Conservation (phyloP, 2,797 vertebrate genomes). For the Eurystomus glaucurus region DNA sequence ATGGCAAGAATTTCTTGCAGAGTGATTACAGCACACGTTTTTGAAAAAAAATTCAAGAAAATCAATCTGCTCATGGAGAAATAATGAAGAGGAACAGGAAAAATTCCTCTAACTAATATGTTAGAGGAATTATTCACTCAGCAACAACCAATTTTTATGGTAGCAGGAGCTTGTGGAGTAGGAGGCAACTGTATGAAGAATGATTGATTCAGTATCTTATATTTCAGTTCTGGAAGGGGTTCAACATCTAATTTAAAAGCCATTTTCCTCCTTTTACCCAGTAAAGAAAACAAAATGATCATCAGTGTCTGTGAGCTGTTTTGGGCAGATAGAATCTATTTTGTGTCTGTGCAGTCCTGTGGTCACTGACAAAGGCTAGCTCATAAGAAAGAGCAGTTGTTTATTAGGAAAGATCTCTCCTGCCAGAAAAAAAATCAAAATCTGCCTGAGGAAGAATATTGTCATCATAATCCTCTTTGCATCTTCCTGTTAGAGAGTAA, state of each 20-base stretch:
- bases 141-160: slow-evolving; percentile 47
- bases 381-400: neutral
- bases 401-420: neutral
- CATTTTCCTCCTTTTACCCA: slow-evolving; percentile 28
- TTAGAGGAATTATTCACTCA: slow-evolving; percentile 20
- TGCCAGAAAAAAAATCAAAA: neutral
- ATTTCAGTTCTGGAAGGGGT: slow-evolving; percentile 56
- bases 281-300: slow-evolving; percentile 37
- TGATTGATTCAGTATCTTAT: slow-evolving; percentile 58
- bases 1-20: neutral
- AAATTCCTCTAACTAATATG: slow-evolving; percentile 7
- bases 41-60: neutral
- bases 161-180: slow-evolving; percentile 46
- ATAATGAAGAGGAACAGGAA: slow-evolving; percentile 2
- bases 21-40: neutral
- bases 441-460: neutral
- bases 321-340: slow-evolving; percentile 22
- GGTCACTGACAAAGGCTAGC: neutral
- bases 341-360: neutral
- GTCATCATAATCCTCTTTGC: neutral
- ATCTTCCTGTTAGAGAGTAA: neutral
- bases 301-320: slow-evolving; percentile 11
- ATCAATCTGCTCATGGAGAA: slow-evolving; percentile 8
- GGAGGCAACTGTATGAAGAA: slow-evolving; percentile 54
- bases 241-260: slow-evolving; percentile 59